Base-by-base conservation (phyloP, 1,140 invertebrate genomes). In the Magallana ariakensis region DNA sequence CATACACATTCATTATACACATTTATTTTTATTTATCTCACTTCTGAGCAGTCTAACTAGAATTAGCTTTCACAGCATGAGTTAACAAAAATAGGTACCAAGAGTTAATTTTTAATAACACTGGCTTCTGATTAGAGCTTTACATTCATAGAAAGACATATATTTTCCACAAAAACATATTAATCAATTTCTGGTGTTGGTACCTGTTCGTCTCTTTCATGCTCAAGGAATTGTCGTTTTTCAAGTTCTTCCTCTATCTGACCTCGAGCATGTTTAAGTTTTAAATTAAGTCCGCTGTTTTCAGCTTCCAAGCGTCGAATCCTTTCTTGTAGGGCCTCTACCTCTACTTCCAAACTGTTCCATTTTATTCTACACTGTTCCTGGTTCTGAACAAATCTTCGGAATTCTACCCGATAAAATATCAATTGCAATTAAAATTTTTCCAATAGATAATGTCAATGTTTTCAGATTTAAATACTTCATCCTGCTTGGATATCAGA, bases 331-430 rank as follows among this genome's bases (percentile, higher is more conserved):
- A 97, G 94, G 1, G 96, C 95, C 54, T 95, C 95, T 85, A 96
- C 96, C 92, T 97, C 97, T 66, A 96, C 95, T 66, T 97, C 96
- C 11, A 96, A 95, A 1, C 95, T 94, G 0, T 96, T 91, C 96
- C 96, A 97, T 92, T 97, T 96, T 82, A 96, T 95, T 55, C 96
- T 94, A 88, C 96, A 96, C 94, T 96, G 96, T 91, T 97, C 96
- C 94, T 97, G 96, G 90, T 96, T 96, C 62, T 96, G 95, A 10
- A 96, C 95, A 94, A 97, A 97, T 86, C 95, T 95, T 7, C 96
- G 91, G 91, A 97, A 97, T 95, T 97, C 97, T 97, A 93, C 89
- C 33, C 33, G 5, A 46, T 46, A 46, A n/a, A 46, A 46, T 46
- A 5, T 4, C 33, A 46, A 3, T 46, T 46, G 33, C 0, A 4